Percentiles rank a stretch among this genome's conserved stretches.
phyloP scores from a whole-genome alignment of 1,140 invertebrate genomes.

The Aleiodes sp. region DNA sequence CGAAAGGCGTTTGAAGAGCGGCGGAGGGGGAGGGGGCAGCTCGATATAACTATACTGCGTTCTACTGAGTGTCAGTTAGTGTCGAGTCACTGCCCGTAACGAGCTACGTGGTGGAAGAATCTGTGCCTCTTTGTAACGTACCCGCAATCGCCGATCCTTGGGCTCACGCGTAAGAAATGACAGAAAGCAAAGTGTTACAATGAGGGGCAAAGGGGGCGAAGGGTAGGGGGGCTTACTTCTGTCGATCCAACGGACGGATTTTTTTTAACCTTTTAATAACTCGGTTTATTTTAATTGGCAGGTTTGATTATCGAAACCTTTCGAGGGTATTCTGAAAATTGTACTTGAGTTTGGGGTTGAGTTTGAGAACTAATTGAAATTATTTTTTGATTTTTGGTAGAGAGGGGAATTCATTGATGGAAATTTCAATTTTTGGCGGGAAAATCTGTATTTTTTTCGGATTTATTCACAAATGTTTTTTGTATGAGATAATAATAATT shows the following conservation, averaged over 20 bases:
- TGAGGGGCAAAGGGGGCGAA: neutral
- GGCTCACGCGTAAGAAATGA: conserved; percentile 3
- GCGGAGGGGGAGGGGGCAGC: neutral
- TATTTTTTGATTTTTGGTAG: too few species aligned
- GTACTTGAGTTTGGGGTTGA: neutral
- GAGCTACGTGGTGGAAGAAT: conserved; percentile 47
- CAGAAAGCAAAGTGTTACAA: conserved; percentile 11
- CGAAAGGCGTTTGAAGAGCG: too few species aligned
- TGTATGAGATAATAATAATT: too few species aligned
- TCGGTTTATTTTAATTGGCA: conserved; percentile 28
- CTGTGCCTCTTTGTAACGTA: conserved; percentile 38
- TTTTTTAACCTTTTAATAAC: neutral
- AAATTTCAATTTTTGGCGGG: too few species aligned
- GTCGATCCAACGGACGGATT: neutral
- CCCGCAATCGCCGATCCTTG: conserved; percentile 38
- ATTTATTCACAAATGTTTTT: too few species aligned
- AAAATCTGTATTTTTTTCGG: too few species aligned
- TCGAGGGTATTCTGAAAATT: neutral
- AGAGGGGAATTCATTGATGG: too few species aligned
- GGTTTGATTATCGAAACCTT: conserved; percentile 21
- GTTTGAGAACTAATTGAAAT: too few species aligned
- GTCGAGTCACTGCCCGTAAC: conserved; percentile 62
- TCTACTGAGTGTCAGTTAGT: conserved; percentile 46
- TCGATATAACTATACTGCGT: conserved; percentile 16
- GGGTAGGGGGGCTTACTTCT: neutral